Percentiles rank a stretch among this genome's conserved stretches.
Conservation (phyloP, 2,113 vertebrate species). For the Caretta caretta region DNA sequence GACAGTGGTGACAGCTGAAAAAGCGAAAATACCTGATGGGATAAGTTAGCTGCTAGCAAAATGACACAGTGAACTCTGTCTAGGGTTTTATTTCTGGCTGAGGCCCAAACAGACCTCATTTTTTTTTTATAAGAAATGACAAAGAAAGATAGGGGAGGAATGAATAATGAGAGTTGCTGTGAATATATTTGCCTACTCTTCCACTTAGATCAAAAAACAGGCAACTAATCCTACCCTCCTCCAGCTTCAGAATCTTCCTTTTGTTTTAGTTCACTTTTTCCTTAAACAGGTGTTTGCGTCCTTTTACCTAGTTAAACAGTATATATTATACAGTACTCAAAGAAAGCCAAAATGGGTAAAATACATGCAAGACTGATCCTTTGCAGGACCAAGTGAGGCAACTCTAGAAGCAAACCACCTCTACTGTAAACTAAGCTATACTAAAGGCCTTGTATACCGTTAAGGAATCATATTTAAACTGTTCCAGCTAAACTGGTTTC, state of each 20-base stretch:
- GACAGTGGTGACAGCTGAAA: background rate
- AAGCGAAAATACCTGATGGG: background rate
- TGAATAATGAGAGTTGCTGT: background rate
- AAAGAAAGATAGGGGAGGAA: background rate
- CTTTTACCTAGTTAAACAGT: background rate
- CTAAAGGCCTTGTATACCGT: background rate
- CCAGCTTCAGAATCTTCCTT: background rate
- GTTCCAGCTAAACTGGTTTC: conserved; percentile 17
- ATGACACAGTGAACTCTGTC: background rate
- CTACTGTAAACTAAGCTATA: background rate
- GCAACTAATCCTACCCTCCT: background rate
- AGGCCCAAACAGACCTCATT: background rate
- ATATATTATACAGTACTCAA: background rate
- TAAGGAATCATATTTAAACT: conserved; percentile 20
- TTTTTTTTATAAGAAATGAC: background rate
- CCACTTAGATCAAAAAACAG: background rate
- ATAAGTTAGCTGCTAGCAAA: background rate
- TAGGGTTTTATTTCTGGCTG: background rate
- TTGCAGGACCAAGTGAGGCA: conserved; percentile 5
- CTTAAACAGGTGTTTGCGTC: background rate
- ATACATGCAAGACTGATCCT: background rate
- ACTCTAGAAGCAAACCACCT: background rate
- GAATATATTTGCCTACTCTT: background rate
- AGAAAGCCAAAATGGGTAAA: background rate
- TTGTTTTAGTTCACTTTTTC: background rate